Base-by-base conservation (phyloP, 2,113 vertebrate genomes). In the Climacteris rufus region DNA sequence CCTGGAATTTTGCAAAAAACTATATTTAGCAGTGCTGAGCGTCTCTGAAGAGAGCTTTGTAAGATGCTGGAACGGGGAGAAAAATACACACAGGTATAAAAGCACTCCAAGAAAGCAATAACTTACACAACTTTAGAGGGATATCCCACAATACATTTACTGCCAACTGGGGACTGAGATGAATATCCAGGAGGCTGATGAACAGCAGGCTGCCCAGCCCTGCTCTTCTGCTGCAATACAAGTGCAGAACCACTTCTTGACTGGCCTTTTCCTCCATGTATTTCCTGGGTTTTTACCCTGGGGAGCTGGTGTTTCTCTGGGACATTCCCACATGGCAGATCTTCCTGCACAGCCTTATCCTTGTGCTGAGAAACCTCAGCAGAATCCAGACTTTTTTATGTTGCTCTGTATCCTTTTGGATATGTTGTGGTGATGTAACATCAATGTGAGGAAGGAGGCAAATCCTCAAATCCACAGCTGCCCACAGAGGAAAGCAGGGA, bases 21-120 rank as follows among this genome's bases (percentile, higher is more conserved):
- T 94, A 69, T 68, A 83, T 89, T 95, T 90, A 96, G 96, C 90
- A 83, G 66, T 2, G 65, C 90, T 2, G 13, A 66, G 81, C 8
- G 30, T 57, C 96, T 97, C 97, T 87, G 86, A 98, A 96, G 94
- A 95, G 95, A 96, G 92, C 89, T 98, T 96, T 98, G 96, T 97
- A 28, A 96, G 97, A 93, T 86, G 85, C 75, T 85, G 91, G 72
- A 68, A 87, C 2, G 6, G 79, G 64, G 87, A 81, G 47, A 18
- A 90, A 89, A 97, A 84, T 53, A 78, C 87, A 83, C 68, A 4
- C 83, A 96, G 97, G 97, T 98, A 96, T 89, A 91, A 92, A 93
- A 89, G 94, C 90, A 93, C 86, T 93, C 74, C 69, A 72, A 97
- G 90, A 98, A 97, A 96, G 94, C 88, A 97, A 91, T 97, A 96